Evolutionary conservation across 2,113 vertebrate species (phyloP).

Genomic region (Thamnophis sirtalis): DNA sequence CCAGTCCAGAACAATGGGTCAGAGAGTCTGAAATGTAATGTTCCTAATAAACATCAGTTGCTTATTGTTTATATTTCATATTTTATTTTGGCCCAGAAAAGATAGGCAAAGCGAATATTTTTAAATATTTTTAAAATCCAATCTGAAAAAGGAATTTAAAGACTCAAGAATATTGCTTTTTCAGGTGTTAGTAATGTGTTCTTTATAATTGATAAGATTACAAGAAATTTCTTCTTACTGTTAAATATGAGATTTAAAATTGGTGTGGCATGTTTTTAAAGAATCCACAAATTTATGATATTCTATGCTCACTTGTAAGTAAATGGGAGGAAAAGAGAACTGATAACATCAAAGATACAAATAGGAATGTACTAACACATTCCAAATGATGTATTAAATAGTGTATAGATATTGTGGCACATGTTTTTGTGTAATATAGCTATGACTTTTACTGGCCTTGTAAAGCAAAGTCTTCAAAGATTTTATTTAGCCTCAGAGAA

Average conservation of each 20-base stretch:
- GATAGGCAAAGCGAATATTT: background rate
- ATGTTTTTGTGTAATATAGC: background rate
- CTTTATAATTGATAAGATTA: background rate
- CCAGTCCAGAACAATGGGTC: background rate
- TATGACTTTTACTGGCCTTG: background rate
- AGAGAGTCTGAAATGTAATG: background rate
- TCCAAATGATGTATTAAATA: background rate
- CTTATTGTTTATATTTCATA: background rate
- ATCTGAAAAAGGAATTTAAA: background rate
- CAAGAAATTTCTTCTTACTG: background rate
- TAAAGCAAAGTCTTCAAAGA: background rate
- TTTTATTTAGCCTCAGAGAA: constrained; percentile 7
- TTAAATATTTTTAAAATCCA: background rate
- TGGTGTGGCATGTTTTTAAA: background rate
- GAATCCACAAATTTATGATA: background rate
- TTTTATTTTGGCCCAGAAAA: background rate
- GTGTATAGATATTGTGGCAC: background rate
- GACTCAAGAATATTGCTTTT: background rate
- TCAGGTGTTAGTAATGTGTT: background rate
- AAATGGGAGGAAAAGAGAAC: background rate
- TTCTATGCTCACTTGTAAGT: background rate
- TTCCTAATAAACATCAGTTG: background rate
- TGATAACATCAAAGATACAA: background rate
- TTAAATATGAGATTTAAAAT: background rate
- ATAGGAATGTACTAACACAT: background rate